phyloP scores from a whole-genome alignment of 1,140 invertebrate species.

The Heliconius nattereri region DNA sequence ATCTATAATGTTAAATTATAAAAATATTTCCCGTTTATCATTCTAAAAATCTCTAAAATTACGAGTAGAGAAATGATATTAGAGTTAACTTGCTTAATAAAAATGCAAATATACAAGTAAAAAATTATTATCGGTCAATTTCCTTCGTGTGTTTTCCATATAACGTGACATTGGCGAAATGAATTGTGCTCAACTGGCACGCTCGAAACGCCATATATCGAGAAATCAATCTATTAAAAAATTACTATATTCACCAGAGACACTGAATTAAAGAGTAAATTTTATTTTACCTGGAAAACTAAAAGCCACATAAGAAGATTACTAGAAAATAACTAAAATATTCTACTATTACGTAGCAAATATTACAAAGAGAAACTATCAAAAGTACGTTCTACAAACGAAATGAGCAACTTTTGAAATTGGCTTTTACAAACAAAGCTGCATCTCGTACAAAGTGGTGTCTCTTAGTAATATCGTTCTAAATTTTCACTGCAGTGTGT shows the following conservation, averaged over 20 bases:
- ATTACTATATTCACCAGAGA: background rate
- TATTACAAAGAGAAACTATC: slow-evolving; percentile 1
- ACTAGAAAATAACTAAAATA: slow-evolving; percentile 1
- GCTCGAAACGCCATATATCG: too few species aligned
- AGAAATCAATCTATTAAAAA: background rate
- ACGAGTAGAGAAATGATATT: too few species aligned
- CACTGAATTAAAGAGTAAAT: background rate
- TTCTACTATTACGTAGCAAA: background rate
- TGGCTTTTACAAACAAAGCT: slow-evolving; percentile 31
- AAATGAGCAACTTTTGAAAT: slow-evolving; percentile 30
- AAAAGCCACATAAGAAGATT: background rate
- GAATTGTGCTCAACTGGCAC: too few species aligned
- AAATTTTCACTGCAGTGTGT: slow-evolving; percentile 42
- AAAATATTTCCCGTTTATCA: too few species aligned
- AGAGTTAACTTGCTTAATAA: background rate
- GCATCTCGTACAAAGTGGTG: slow-evolving; percentile 37
- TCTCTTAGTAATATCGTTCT: slow-evolving; percentile 34
- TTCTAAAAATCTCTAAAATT: too few species aligned
- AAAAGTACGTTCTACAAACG: slow-evolving; percentile 17
- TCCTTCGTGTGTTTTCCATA: too few species aligned
- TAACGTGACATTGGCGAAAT: too few species aligned
- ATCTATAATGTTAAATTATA: too few species aligned
- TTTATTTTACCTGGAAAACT: background rate
- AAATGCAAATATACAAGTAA: background rate
- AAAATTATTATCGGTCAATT: background rate